A percentile compares a stretch with the other conserved stretches of the same genome.
Evolutionary conservation across 2,888 invertebrate genomes (phyloP).

Genomic region (Synanthedon vespiformis): DNA sequence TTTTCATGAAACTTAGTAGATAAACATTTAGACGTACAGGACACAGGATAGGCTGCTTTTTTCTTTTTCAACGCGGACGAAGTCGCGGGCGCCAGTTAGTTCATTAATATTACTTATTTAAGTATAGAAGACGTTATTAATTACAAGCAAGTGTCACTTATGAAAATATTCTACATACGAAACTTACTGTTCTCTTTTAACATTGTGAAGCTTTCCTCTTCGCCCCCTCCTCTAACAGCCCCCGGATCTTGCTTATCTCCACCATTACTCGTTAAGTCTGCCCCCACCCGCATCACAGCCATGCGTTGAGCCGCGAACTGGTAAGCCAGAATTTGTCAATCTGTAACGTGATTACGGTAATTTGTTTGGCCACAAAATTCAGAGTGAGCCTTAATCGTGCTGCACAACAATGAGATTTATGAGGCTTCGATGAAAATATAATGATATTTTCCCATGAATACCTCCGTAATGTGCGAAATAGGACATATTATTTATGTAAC

Average conservation of each 20-base stretch:
- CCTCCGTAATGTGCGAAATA: too few relatives aligned
- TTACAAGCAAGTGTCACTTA: too few relatives aligned
- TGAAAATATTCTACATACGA: too few relatives aligned
- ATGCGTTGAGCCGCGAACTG: conserved; percentile 18
- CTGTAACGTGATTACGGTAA: conserved; percentile 17
- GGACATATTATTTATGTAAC: too few relatives aligned
- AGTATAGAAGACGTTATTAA: too few relatives aligned
- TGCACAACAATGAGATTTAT: background rate
- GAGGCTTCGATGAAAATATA: background rate
- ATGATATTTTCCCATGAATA: background rate
- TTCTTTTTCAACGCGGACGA: too few relatives aligned
- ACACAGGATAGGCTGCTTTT: too few relatives aligned
- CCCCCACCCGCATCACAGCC: conserved; percentile 20
- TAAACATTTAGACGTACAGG: too few relatives aligned
- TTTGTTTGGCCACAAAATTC: conserved; percentile 11
- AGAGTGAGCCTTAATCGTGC: background rate
- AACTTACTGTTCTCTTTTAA: background rate
- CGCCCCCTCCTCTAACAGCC: conserved; percentile 5
- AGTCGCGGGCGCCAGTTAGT: too few relatives aligned
- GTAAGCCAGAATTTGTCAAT: conserved; percentile 29
- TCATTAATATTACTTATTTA: too few relatives aligned
- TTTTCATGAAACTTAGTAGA: too few relatives aligned
- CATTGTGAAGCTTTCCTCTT: background rate
- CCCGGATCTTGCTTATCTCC: conserved; percentile 20
- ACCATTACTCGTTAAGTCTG: conserved; percentile 24